Evolutionary conservation across 1,140 invertebrate species (phyloP).

Genomic region (Zophobas morio): DNA sequence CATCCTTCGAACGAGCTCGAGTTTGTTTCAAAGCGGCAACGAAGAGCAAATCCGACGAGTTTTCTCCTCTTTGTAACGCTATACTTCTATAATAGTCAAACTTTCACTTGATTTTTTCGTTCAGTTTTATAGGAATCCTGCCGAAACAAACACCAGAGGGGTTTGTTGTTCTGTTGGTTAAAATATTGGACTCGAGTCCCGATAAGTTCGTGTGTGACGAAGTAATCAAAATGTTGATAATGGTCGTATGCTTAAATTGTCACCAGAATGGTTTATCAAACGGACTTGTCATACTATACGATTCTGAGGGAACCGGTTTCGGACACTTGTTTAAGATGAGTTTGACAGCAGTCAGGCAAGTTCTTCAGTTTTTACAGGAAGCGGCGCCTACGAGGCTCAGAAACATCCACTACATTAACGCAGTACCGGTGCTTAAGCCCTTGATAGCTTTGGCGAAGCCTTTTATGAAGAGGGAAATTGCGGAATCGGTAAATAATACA

Average conservation of each 20-base stretch:
- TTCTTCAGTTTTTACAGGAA: constrained; percentile 75
- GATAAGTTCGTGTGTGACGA: too few species aligned
- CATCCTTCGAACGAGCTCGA: background rate
- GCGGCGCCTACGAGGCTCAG: constrained; percentile 73
- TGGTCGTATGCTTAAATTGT: constrained; percentile 56
- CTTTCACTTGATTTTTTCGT: too few species aligned
- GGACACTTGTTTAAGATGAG: constrained; percentile 74
- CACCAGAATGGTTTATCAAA: constrained; percentile 70
- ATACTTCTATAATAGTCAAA: too few species aligned
- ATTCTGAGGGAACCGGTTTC: constrained; percentile 72
- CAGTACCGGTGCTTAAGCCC: constrained; percentile 77
- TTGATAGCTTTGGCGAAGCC: constrained; percentile 77
- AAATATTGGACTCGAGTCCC: too few species aligned
- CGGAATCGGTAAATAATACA: constrained; percentile 66
- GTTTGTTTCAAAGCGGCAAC: too few species aligned
- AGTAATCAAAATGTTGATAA: too few species aligned
- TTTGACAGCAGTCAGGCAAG: constrained; percentile 73
- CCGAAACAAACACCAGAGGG: too few species aligned
- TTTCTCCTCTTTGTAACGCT: too few species aligned
- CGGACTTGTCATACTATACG: constrained; percentile 74
- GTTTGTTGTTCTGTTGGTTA: too few species aligned
- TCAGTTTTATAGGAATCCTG: too few species aligned
- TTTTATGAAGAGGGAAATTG: constrained; percentile 78
- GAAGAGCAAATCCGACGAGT: too few species aligned
- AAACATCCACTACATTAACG: constrained; percentile 78